Percentiles rank a stretch among this genome's conserved stretches.
phyloP scores from a whole-genome alignment of 2,797 vertebrate genomes.

The Anisognathus igniventris region DNA sequence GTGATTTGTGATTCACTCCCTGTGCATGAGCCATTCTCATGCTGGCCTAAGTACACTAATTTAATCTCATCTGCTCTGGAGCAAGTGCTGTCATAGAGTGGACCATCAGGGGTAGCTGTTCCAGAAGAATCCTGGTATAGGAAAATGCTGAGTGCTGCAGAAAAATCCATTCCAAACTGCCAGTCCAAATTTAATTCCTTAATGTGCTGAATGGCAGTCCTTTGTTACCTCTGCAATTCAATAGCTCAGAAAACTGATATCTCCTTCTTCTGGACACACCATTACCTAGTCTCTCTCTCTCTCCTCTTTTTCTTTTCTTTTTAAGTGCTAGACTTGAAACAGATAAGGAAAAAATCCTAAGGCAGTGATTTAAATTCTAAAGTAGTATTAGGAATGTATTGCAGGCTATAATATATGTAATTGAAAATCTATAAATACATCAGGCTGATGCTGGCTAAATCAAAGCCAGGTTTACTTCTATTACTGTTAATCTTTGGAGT shows the following conservation, averaged over 20 bases:
- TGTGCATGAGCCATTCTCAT: not conserved
- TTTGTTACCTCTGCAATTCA: not conserved
- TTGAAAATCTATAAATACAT: constrained; percentile 43
- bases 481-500: not conserved
- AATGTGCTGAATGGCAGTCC: not conserved
- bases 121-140: not conserved
- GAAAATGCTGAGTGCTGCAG: constrained; percentile 8
- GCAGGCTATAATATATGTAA: not conserved
- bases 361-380: not conserved
- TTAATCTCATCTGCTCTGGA: constrained; percentile 4
- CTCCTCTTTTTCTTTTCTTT: not conserved
- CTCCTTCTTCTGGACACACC: not conserved
- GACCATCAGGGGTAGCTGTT: not conserved
- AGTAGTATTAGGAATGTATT: not conserved
- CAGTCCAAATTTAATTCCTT: constrained; percentile 32
- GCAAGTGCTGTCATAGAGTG: not conserved
- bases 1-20: not conserved
- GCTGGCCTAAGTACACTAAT: not conserved
- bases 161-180: not conserved
- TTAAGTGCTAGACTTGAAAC: not conserved
- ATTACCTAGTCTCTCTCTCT: not conserved
- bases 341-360: not conserved
- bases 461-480: not conserved
- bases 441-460: not conserved
- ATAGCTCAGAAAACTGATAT: not conserved